Evolutionary conservation across 2,797 vertebrate species (phyloP), one percentile per base, ranked within the genome.

Genomic region (Megalops cyprinoides): DNA sequence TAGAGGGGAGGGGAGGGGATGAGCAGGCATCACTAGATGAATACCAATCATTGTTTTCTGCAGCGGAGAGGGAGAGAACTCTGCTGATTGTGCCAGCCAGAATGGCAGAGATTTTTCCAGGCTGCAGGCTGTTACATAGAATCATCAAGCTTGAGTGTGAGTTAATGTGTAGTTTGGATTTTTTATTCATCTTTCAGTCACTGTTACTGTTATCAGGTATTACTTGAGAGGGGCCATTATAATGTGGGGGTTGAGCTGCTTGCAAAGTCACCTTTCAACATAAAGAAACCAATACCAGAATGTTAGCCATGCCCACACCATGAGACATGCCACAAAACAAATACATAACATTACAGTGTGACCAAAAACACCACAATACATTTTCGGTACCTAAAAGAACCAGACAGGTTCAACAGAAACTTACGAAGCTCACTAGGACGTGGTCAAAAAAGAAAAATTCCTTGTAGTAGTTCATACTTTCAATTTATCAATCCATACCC

Each of bases 361-460:
- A n/a, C n/a, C n/a, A n/a, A n/a, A n/a, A n/a, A 2, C 51, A 53
- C 6, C 51, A 53, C 3, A 53, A 53, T 53, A n/a, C 18, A 53
- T 53, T 53, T 53, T 10, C 51, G 53, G 51, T 18, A 18, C 12
- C 51, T 53, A 53, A 53, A 53, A 53, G 14, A 53, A 53, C 51
- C 18, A 2, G 18, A 48, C 4, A 48, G 46, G 2, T 12, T 53
- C 2, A 53, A 53, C 51, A 12, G 4, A 53, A 53, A 53, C 51
- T 53, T n/a, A n/a, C n/a, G n/a, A n/a, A n/a, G 51, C 18, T 6
- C 46, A 48, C 51, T 14, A 15, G n/a, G n/a, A n/a, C n/a, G n/a
- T n/a, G n/a, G n/a, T 85, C 86, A 79, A 87, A 87, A 86, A 90
- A 74, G 4, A 85, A 79, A 77, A 82, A 28, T 28, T 86, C 78